Percentiles rank a stretch among this genome's conserved stretches.
phyloP scores from a whole-genome alignment of 2,113 vertebrate genomes.

The Pseudopipra pipra region DNA sequence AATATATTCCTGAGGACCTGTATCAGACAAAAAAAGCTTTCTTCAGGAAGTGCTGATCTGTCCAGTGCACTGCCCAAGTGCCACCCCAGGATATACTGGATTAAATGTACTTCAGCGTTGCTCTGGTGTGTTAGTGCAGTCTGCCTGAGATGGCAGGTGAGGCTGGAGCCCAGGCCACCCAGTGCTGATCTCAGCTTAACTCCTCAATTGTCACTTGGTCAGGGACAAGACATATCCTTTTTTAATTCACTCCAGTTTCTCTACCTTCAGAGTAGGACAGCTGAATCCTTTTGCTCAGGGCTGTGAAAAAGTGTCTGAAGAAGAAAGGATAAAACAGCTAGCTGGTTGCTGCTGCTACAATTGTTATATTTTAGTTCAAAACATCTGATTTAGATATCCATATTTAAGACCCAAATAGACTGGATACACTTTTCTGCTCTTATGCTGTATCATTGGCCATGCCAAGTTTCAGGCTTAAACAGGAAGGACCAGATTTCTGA shows the following conservation, averaged over 20 bases:
- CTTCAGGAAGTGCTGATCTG: neutral
- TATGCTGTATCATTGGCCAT: fast-evolving
- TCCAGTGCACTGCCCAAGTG: neutral
- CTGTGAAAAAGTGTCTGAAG: neutral
- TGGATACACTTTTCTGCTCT: neutral
- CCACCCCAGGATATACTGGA: neutral
- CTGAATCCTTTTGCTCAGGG: neutral
- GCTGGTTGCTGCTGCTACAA: neutral
- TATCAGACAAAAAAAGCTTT: neutral
- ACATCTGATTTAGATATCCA: neutral
- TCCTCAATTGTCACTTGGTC: neutral
- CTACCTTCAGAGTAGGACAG: neutral
- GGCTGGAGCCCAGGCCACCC: neutral
- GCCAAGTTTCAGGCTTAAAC: neutral
- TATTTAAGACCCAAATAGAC: neutral
- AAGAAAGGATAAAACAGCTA: neutral
- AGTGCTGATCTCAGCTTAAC: neutral
- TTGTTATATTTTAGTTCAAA: neutral
- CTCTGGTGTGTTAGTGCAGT: neutral
- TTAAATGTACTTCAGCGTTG: neutral
- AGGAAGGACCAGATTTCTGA: neutral
- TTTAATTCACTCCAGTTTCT: neutral
- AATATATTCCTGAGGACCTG: constrained; percentile 9
- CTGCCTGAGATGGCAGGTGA: neutral
- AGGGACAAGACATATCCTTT: neutral